These are phyloP conservation scores for Bombyx mandarina DNA, from an alignment of 1,140 invertebrate genomes.

Conservation along the genomic window DNA sequence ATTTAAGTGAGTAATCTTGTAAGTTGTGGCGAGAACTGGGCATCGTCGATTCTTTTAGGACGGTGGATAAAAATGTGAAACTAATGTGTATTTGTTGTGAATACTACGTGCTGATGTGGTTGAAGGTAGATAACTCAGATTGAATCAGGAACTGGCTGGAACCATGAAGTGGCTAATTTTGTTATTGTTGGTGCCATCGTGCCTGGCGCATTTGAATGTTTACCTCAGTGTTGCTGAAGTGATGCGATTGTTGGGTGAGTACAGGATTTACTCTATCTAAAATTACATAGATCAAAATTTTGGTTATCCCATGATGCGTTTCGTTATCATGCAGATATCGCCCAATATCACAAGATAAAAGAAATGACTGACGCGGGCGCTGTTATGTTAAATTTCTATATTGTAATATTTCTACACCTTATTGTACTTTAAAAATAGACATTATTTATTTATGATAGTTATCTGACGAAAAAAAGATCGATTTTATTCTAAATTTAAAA, in stretches of 20 bases:
- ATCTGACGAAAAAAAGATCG: too few relatives aligned
- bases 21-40: constrained; percentile 40
- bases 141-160: constrained; percentile 15
- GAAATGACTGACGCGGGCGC: too few relatives aligned
- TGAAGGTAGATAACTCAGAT: constrained; percentile 15
- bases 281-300: neutral
- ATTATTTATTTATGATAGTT: too few relatives aligned
- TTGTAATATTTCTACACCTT: too few relatives aligned
- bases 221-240: constrained; percentile 64
- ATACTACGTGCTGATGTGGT: constrained; percentile 26
- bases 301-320: neutral
- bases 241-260: constrained; percentile 62
- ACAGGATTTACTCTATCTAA: too few relatives aligned
- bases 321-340: constrained; percentile 5
- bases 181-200: constrained; percentile 44
- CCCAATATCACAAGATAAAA: neutral
- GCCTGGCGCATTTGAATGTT: constrained; percentile 61
- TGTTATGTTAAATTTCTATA: too few relatives aligned
- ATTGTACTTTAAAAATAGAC: too few relatives aligned
- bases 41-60: constrained; percentile 40
- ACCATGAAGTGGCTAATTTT: constrained; percentile 54
- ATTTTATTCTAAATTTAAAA: too few relatives aligned
- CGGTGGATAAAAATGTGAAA: constrained; percentile 66
- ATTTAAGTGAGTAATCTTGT: constrained; percentile 60
- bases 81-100: constrained; percentile 44